Conservation (phyloP, 2,113 vertebrate species). For the Leptobrachium ailaonicum region DNA sequence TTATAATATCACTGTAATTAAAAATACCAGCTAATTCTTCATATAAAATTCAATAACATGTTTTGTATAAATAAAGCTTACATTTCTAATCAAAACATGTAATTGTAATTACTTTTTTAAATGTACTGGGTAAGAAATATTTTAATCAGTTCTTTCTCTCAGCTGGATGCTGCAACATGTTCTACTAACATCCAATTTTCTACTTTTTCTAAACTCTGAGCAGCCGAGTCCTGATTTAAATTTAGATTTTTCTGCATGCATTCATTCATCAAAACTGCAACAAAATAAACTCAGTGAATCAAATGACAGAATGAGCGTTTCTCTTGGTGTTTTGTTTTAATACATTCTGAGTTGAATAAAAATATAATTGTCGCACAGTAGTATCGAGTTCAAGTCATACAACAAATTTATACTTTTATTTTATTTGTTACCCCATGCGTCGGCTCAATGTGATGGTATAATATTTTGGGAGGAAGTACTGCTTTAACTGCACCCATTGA, state of each 20-base stretch:
- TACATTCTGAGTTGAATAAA: conserved; percentile 67
- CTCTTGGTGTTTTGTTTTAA: conserved; percentile 64
- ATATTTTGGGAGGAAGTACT: too few relatives aligned
- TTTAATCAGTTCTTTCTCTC: conserved; percentile 28
- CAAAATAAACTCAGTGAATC: conserved; percentile 70
- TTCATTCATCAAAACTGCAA: conserved; percentile 66
- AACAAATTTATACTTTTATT: conserved; percentile 59
- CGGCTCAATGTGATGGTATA: too few relatives aligned
- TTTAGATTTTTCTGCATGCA: conserved; percentile 61
- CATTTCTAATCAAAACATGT: conserved; percentile 11
- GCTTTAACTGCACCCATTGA: too few relatives aligned
- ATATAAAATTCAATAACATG: too few relatives aligned
- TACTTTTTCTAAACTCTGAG: conserved; percentile 62
- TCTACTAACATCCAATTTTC: conserved; percentile 47
- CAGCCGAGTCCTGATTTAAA: conserved; percentile 57
- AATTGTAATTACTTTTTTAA: not conserved
- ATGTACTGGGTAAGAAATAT: not conserved
- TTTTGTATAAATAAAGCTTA: not conserved
- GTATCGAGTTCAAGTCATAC: conserved; percentile 64
- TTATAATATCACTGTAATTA: too few relatives aligned
- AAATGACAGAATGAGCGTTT: conserved; percentile 59
- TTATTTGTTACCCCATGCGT: too few relatives aligned
- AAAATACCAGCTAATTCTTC: too few relatives aligned
- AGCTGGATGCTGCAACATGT: conserved; percentile 40
- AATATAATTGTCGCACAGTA: conserved; percentile 68